Base-by-base conservation (phyloP, 2,113 vertebrate genomes). In the Tenrec ecaudatus region DNA sequence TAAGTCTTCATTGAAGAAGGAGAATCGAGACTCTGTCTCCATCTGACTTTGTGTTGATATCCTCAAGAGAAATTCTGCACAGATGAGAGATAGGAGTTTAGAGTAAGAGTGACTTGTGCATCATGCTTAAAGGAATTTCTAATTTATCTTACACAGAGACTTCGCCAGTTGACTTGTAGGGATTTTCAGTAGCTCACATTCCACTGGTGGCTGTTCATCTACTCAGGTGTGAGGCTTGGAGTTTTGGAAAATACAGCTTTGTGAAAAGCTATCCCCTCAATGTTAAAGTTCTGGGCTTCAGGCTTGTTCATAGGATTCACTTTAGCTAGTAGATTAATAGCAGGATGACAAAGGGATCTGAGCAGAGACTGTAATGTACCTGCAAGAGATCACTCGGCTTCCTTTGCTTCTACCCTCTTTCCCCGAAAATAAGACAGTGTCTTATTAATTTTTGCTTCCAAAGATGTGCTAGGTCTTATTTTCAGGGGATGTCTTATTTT, bases 101-200 rank as follows among this genome's bases (percentile, higher is more conserved):
- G 40, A 84, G 57, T 29, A 90, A 91, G 71, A 86, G n/a, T 36
- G 36, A 22, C 62, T 83, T 80, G 14, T 62, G 36, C 8, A 16
- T 71, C 58, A 31, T 69, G 66, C 58, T 82, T 82, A 86, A 95
- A 92, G 92, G 43, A 40, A 95, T 92, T 94, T 96, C 66, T 90
- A 82, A 94, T 80, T 89, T 78, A 60, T 62, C 95, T 90, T 66
- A 15, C 25, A 80, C 14, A 76, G 79, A 90, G 57, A 64, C 64
- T 73, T 71, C 66, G 14, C 36, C 68, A 43, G 22, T 40, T 86
- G 2, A 38, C 27, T 88, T 80, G n/a, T 47, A 76, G 31, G 14
- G 27, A 90, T 40, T 95, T 69, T 60, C 27, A 40, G 58, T 92
- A 76, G 66, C 75, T 79, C 68, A 69, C 85, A 82, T 84, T 92